Evolutionary conservation across 2,797 vertebrate species (phyloP), one percentile per base, ranked within the genome.

Genomic region (Gambusia yucatana): DNA sequence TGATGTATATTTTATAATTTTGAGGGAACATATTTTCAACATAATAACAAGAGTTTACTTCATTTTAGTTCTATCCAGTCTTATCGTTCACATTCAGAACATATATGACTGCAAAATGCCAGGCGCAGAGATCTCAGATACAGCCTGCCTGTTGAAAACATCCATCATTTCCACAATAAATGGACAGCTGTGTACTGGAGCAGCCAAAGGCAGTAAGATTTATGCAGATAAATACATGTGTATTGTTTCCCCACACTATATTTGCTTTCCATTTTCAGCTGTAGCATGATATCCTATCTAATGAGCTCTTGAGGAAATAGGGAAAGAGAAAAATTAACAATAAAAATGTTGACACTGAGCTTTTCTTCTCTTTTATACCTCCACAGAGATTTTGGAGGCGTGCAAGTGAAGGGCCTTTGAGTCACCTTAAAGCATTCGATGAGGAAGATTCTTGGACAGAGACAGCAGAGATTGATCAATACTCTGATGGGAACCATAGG

Each of bases 221-320:
- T 84, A 82, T 88, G 83, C 63, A 74, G 75, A 48, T 84, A 90
- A 88, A 92, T 74, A 77, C 77, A 43, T 8, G 57, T 86, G 91
- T 85, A 86, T 86, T 87, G 80, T 84, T 81, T 65, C 52, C 39
- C 22, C 73, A 39, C 47, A n/a, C 59, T 33, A 50, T 33, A 9
- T 74, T 82, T 77, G 72, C 82, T 78, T 77, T 92, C 75, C 85
- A 81, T 90, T 89, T 90, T 76, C 69, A 84, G 81, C 76, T 77
- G 73, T 77, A 88, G 84, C 79, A 82, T 65, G 61, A 78, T 73
- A 85, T 92, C 82, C 84, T 86, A 84, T 85, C 86, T 94, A 93
- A 94, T 91, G 89, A 95, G 91, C 85, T 88, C 77, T 88, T 84
- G 67, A 87, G 76, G 69, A 95, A 94, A 88, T 92, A 92, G 90